These are phyloP conservation scores for Suncus etruscus DNA, from an alignment of 2,113 vertebrate species.

Conservation along the genomic window DNA sequence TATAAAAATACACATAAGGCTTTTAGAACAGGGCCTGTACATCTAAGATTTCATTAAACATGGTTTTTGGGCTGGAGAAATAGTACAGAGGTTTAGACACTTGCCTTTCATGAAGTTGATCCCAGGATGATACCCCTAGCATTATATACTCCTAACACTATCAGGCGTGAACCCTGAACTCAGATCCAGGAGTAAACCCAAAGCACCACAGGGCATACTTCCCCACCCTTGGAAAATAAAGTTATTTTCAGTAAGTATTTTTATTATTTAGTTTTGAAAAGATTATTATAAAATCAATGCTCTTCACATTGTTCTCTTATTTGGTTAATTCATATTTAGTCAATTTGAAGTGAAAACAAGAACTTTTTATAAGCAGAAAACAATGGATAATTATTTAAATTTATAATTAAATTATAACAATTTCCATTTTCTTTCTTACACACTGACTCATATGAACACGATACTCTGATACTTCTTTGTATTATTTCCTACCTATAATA, in stretches of 20 bases:
- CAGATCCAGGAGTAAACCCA: no score
- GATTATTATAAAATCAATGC: background rate
- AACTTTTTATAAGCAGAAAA: background rate
- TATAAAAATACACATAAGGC: background rate
- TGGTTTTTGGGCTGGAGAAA: no score
- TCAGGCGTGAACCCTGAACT: no score
- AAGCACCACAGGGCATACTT: no score
- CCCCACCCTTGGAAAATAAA: no score
- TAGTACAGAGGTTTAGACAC: no score
- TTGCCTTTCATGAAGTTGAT: no score
- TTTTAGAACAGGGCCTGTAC: background rate
- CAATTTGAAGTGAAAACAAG: background rate
- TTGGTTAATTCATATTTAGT: constrained; percentile 24
- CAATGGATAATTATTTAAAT: background rate
- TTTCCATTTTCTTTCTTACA: background rate
- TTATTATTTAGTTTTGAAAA: background rate
- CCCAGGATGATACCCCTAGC: no score
- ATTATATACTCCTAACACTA: no score
- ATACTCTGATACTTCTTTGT: background rate
- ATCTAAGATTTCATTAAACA: background rate
- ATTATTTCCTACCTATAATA: constrained; percentile 28
- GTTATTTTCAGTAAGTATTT: no score
- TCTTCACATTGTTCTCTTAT: background rate
- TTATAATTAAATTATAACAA: background rate
- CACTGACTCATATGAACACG: background rate